phyloP scores from a whole-genome alignment of 2,797 vertebrate genomes.

The Percopsis omiscomaycus region DNA sequence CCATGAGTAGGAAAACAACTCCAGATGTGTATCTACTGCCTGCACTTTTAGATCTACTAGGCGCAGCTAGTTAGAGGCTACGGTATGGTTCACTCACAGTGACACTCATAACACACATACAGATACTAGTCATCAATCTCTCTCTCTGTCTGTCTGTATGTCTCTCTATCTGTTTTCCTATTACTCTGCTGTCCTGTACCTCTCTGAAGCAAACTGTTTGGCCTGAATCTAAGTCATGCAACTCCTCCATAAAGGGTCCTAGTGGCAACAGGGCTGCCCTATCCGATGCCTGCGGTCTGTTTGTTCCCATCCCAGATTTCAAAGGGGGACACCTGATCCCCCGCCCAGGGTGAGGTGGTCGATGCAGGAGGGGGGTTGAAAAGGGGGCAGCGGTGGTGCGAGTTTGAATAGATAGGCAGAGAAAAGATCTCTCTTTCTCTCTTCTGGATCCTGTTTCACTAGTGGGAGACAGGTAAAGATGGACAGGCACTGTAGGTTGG shows the following conservation, averaged over 20 bases:
- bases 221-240: constrained; percentile 47
- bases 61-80: not conserved
- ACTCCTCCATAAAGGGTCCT: constrained; percentile 61
- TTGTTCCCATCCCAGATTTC: constrained; percentile 79
- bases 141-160: constrained; percentile 11
- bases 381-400: constrained; percentile 2
- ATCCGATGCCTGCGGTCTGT: constrained; percentile 64
- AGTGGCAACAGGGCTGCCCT: constrained; percentile 60
- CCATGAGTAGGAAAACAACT: constrained; percentile 32
- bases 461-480: constrained; percentile 41
- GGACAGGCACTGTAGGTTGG: constrained; percentile 22
- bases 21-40: constrained; percentile 45
- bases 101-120: constrained; percentile 27
- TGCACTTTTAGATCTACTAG: constrained; percentile 6
- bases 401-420: constrained; percentile 51
- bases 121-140: not conserved
- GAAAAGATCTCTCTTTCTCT: constrained; percentile 21
- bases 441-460: constrained; percentile 45
- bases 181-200: not conserved
- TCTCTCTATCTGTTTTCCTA: not conserved
- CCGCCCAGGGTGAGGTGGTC: constrained; percentile 48
- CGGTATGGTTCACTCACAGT: not conserved
- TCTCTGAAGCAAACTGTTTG: constrained; percentile 35
- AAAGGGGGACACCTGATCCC: constrained; percentile 76
- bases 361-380: constrained; percentile 40